Conservation (phyloP, 2,113 vertebrate genomes). For the Craseonycteris thonglongyai region DNA sequence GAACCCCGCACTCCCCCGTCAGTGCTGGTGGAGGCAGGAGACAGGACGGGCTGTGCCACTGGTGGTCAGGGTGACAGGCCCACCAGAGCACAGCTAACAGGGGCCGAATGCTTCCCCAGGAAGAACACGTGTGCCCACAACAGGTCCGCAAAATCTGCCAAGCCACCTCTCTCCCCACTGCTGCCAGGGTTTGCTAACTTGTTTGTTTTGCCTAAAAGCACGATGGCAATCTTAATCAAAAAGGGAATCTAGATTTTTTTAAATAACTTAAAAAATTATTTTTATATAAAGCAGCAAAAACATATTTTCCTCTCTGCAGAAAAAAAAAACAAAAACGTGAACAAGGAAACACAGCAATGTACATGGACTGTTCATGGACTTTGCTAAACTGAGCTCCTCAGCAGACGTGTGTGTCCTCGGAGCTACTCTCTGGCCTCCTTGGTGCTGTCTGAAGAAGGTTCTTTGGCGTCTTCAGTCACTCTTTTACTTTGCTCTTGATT, state of each 20-base stretch:
- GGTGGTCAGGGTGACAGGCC: slow-evolving; percentile 66
- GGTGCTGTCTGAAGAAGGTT: slow-evolving; percentile 78
- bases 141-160: slow-evolving; percentile 59
- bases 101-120: slow-evolving; percentile 72
- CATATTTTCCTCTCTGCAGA: slow-evolving; percentile 78
- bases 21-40: slow-evolving; percentile 64
- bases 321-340: slow-evolving; percentile 80
- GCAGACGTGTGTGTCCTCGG: slow-evolving; percentile 51
- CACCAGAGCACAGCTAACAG: slow-evolving; percentile 66
- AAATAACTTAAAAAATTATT: slow-evolving; percentile 86
- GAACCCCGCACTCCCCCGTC: slow-evolving; percentile 44
- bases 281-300: slow-evolving; percentile 85
- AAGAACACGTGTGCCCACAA: slow-evolving; percentile 65
- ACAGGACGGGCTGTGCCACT: slow-evolving; percentile 56
- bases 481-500: slow-evolving; percentile 74
- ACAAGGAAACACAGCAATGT: slow-evolving; percentile 78
- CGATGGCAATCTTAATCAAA: slow-evolving; percentile 83
- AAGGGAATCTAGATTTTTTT: slow-evolving; percentile 79
- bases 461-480: slow-evolving; percentile 84
- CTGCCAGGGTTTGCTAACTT: background rate
- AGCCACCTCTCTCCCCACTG: slow-evolving; percentile 62
- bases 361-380: slow-evolving; percentile 63
- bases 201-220: slow-evolving; percentile 73
- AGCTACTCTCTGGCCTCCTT: slow-evolving; percentile 68
- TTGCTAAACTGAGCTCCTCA: slow-evolving; percentile 76